Evolutionary conservation across 2,113 vertebrate genomes (phyloP), one percentile per base, ranked within the genome.

Genomic region (Cyrtonyx montezumae): DNA sequence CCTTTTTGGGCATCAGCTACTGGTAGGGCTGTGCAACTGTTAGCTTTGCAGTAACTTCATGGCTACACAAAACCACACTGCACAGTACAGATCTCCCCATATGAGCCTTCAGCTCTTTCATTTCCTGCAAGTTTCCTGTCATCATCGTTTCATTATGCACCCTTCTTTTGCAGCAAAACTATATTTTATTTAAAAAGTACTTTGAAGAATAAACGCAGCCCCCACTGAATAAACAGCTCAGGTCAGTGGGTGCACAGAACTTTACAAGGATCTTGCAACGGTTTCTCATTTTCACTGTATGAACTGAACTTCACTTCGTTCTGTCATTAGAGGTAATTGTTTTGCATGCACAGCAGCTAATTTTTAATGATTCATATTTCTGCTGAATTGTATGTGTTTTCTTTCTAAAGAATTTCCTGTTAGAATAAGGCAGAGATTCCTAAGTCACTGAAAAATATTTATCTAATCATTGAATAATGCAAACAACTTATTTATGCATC

Each of bases 361-460:
- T 82, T 90, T 93, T 89, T 49, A 93, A 75, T n/a, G 25, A 42
- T 26, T 62, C 5, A 2, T 69, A 66, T 81, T 88, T 51, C 25
- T 77, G 18, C 34, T 55, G 48, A 79, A 86, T 65, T 46, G 66
- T 43, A 81, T 4, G 5, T 66, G 17, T 3, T 42, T 80, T 88
- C 70, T 67, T 61, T 1, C 62, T 63, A 58, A 78, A 63, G 5
- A 59, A 83, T 48, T 75, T 77, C 16, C 59, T 74, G 36, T 32
- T 69, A 51, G 11, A 90, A 15, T 25, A 75, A 81, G 18, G 56
- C 43, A 91, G 56, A 71, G 40, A 81, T 90, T 71, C 23, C 20
- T 56, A 59, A 93, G 92, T 59, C 25, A 53, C 7, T 59, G 36
- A 84, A 82, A 90, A 93, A 40, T 37, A 37, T 85, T 95, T 68